Evolutionary conservation across 2,113 vertebrate species (phyloP).

Genomic region (Rattus rattus): DNA sequence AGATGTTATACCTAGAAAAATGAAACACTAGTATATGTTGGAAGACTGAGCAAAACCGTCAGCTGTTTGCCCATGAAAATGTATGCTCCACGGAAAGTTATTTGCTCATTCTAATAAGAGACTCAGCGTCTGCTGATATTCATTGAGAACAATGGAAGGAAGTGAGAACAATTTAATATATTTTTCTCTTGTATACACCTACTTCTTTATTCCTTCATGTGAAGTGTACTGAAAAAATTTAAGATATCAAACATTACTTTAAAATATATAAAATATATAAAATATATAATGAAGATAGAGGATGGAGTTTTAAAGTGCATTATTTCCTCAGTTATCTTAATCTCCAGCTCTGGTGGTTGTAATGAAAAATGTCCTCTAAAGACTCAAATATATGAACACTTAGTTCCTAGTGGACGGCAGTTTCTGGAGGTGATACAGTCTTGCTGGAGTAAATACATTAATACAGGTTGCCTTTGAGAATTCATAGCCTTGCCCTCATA

Average conservation of each 20-base stretch:
- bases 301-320: not conserved
- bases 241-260: not conserved
- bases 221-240: not conserved
- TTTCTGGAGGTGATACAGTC: not conserved
- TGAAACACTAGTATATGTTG: not conserved
- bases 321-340: not conserved
- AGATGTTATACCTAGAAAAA: constrained; percentile 24
- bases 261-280: not conserved
- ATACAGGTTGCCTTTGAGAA: not conserved
- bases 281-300: not conserved
- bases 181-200: not conserved
- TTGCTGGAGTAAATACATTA: not conserved
- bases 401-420: not conserved
- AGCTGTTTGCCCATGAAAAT: constrained; percentile 22
- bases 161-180: not conserved
- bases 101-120: not conserved
- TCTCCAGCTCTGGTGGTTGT: not conserved
- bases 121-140: not conserved
- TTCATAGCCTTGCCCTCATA: not conserved
- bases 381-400: not conserved
- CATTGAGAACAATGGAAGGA: not conserved
- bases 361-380: not conserved
- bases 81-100: not conserved
- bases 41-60: constrained; percentile 25
- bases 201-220: not conserved